Percentiles rank a stretch among this genome's conserved stretches.
Evolutionary conservation across 2,888 invertebrate species (phyloP).

Genomic region (Nemoura dubitans): DNA sequence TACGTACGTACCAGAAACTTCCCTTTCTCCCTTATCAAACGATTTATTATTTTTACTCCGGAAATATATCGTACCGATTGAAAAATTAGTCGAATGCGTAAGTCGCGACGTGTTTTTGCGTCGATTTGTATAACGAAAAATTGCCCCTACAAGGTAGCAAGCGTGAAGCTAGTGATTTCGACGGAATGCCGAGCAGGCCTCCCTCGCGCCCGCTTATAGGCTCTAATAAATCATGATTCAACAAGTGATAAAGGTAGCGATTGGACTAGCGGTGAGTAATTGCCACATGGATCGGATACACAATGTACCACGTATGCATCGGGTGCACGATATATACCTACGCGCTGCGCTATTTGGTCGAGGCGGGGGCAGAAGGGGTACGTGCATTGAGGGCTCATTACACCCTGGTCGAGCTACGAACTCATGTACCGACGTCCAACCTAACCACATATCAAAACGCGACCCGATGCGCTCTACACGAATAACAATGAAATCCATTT

Average conservation of each 20-base stretch:
- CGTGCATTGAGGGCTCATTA: not conserved
- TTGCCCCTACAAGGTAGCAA: not conserved
- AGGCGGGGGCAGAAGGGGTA: not conserved
- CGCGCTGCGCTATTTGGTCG: no score
- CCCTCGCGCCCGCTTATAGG: not conserved
- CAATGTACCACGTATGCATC: no score
- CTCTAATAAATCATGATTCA: slow-evolving; percentile 38
- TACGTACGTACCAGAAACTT: not conserved
- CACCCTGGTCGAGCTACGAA: not conserved
- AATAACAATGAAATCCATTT: slow-evolving; percentile 9
- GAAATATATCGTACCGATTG: slow-evolving; percentile 33
- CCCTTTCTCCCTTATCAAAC: slow-evolving; percentile 24
- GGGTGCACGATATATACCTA: not conserved
- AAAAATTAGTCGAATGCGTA: not conserved
- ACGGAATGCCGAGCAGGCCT: not conserved
- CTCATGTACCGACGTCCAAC: not conserved
- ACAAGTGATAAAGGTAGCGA: slow-evolving; percentile 42
- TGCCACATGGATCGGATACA: slow-evolving; percentile 20
- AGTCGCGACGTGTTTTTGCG: slow-evolving; percentile 18
- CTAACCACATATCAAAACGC: not conserved
- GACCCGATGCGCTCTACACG: not conserved
- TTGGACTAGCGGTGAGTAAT: slow-evolving; percentile 33
- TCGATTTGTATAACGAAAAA: slow-evolving; percentile 12
- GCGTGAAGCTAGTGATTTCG: not conserved
- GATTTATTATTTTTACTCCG: slow-evolving; percentile 35